A percentile compares a stretch with the other conserved stretches of the same genome.
These are phyloP conservation scores for Meles meles DNA, from an alignment of 2,113 vertebrate genomes.

Conservation along the genomic window DNA sequence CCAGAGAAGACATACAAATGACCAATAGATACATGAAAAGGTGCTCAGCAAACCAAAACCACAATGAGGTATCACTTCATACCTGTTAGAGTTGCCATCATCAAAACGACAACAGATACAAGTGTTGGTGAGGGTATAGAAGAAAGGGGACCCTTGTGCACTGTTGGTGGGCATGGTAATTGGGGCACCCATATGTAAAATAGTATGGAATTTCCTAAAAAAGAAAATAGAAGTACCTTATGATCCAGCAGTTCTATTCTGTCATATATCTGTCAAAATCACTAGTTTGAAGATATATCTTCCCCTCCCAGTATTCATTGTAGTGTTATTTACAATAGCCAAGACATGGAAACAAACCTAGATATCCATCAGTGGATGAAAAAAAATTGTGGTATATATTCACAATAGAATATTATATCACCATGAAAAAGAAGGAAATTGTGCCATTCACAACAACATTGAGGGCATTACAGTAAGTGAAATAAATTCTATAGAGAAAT, in stretches of 20 bases:
- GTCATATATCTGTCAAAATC: background rate
- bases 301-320: background rate
- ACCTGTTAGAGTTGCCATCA: background rate
- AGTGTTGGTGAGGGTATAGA: background rate
- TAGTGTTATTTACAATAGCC: background rate
- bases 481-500: background rate
- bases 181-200: background rate
- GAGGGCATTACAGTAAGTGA: background rate
- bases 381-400: background rate
- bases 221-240: background rate
- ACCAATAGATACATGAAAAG: background rate
- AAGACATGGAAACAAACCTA: background rate
- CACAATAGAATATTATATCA: background rate
- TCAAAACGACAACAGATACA: background rate
- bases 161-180: background rate
- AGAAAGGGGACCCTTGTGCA: background rate
- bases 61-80: background rate
- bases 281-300: background rate
- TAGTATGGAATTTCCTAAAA: background rate
- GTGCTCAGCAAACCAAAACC: background rate
- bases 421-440: background rate
- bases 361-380: background rate
- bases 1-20: background rate
- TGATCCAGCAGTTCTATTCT: background rate
- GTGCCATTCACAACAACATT: background rate